Conservation (phyloP, 2,797 vertebrate genomes). For the Crenuchus spilurus region DNA sequence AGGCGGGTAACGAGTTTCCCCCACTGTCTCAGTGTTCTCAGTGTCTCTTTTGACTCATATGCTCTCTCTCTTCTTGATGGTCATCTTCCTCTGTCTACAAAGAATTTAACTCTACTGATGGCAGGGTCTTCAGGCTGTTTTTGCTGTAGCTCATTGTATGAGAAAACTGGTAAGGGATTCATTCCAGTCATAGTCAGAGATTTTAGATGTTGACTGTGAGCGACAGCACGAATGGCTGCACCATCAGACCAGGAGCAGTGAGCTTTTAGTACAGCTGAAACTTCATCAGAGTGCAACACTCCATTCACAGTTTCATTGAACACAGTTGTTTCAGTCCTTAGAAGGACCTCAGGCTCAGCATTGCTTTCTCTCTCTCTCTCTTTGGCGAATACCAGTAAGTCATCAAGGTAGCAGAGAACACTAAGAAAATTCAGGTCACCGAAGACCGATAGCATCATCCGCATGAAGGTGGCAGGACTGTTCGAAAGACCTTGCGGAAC, state of each 20-base stretch:
- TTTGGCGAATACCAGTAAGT: background rate
- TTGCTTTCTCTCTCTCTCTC: background rate
- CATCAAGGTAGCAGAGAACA: slow-evolving; percentile 1
- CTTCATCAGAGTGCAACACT: background rate
- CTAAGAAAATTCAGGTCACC: slow-evolving; percentile 11
- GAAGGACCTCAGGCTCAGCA: background rate
- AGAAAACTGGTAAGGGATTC: background rate
- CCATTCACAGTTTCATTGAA: background rate
- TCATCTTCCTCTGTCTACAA: slow-evolving; percentile 14
- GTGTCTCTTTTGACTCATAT: slow-evolving; percentile 17
- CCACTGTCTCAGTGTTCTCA: slow-evolving; percentile 12
- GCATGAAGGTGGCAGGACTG: slow-evolving; percentile 7
- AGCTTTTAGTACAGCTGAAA: background rate
- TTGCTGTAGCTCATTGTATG: background rate
- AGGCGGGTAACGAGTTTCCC: background rate
- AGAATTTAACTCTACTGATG: slow-evolving; percentile 13
- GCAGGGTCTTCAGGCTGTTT: background rate
- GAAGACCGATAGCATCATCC: slow-evolving; percentile 21
- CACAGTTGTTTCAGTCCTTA: no score
- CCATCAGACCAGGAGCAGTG: background rate
- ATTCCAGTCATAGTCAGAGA: background rate
- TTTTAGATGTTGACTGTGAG: background rate
- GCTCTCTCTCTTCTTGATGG: slow-evolving; percentile 23
- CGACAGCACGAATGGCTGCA: background rate
- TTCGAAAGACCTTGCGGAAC: slow-evolving; percentile 1